Evolutionary conservation across 1,140 invertebrate species (phyloP).

Genomic region (Tetranychus cinnabarinus): DNA sequence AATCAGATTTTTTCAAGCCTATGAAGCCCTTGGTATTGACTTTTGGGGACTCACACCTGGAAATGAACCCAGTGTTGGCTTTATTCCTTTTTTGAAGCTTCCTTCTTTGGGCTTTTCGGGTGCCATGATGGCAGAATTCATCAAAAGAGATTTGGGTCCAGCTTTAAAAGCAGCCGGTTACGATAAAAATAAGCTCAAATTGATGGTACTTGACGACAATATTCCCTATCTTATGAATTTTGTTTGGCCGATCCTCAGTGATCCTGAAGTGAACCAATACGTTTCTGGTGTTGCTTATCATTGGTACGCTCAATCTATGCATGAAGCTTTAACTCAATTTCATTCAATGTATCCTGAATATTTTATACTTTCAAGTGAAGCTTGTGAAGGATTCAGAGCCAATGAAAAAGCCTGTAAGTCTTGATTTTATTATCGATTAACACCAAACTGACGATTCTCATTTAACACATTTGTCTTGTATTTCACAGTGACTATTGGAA

Average conservation of each 20-base stretch:
- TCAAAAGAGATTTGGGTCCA: conserved; percentile 5
- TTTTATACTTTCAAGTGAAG: conserved; percentile 35
- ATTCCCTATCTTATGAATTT: not conserved
- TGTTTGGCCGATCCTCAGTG: not conserved
- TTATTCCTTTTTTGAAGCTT: conserved; percentile 22
- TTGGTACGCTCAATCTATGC: conserved; percentile 33
- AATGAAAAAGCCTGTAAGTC: no score
- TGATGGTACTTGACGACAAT: conserved; percentile 5
- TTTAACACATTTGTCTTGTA: not conserved
- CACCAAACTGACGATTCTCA: not conserved
- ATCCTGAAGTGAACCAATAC: conserved; percentile 3
- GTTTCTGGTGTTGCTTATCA: conserved; percentile 28
- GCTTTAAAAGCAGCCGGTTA: conserved; percentile 18
- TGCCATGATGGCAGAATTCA: not conserved
- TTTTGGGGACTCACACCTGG: conserved; percentile 37
- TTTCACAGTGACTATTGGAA: not conserved
- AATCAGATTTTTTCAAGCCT: conserved; percentile 32
- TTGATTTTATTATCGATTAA: not conserved
- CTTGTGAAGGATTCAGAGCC: conserved; percentile 15
- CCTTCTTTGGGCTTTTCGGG: conserved; percentile 1
- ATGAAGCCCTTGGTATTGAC: conserved; percentile 25
- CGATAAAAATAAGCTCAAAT: conserved; percentile 8
- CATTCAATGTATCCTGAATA: conserved; percentile 36
- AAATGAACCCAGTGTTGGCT: conserved; percentile 30
- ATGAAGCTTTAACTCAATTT: conserved; percentile 23